Evolutionary conservation across 30 jellyfish, hydroid and myxozoan species (phyloP), one percentile per base, ranked within the genome.

Genomic region (Cassiopea andromeda): DNA sequence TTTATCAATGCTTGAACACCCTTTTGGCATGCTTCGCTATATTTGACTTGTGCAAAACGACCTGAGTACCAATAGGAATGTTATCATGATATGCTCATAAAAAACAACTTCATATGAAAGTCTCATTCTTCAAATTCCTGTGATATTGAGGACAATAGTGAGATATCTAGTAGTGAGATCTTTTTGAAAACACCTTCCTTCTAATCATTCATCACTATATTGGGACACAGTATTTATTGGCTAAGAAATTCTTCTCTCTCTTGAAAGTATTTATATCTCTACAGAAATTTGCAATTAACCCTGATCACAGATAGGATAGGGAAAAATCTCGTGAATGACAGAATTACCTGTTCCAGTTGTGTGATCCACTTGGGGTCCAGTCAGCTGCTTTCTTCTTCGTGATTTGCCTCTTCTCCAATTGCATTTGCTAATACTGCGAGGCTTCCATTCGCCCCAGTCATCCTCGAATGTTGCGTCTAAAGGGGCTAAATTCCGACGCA

Each of bases 361-460:
- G 57, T 86, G 93, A 78, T 86, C 93, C 77, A 72, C 89, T 86
- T 86, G 88, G 18, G 93, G 93, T 14, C 93, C 93, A 48, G 88
- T 75, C 64, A 48, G 73, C 77, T 76, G 88, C 9, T 15, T 66
- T 49, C 66, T 75, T 64, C 48, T 45, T 68, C 93, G 80, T 1
- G 93, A 66, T 15, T 75, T 73, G 77, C 93, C 93, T 76, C 93
- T 58, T 76, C 89, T 86, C 93, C 93, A 86, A 44, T 86, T 86
- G 84, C 93, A 86, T 9, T 46, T 61, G 79, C 76, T 86, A 1
- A 38, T 48, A 76, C 93, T 86, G 44, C 93, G 93, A 60, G 93
- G 89, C 67, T 76, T 75, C 93, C 93, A 86, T 0, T 49, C 68
- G 44, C 93, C 93, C 93, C 93, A 86, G 44, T 76, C 83, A 46